These are phyloP conservation scores for Drosophila parabipectinata DNA, from an alignment of 1,140 invertebrate genomes.

Conservation along the genomic window DNA sequence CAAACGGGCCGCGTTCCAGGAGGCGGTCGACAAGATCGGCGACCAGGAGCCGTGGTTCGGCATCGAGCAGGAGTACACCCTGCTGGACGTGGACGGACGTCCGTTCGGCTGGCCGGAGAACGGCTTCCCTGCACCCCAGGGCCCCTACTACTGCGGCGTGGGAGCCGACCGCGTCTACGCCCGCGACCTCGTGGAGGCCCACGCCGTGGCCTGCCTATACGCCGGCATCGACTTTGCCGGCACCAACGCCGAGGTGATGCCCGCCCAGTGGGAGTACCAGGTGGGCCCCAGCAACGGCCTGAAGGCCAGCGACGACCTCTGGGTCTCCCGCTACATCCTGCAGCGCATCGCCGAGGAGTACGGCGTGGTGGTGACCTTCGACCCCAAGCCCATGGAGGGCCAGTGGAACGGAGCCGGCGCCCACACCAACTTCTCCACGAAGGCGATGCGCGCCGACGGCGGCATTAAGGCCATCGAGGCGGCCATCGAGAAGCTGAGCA, in stretches of 20 bases:
- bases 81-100: constrained; percentile 93
- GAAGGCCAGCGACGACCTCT: constrained; percentile 93
- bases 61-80: constrained; percentile 95
- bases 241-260: constrained; percentile 97
- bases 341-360: constrained; percentile 95
- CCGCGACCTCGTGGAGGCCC: constrained; percentile 96
- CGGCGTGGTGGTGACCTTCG: constrained; percentile 91
- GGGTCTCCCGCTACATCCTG: constrained; percentile 91
- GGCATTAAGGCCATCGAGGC: constrained; percentile 90
- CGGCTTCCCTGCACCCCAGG: constrained; percentile 95
- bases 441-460: constrained; percentile 91
- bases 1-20: constrained; percentile 68
- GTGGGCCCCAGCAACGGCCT: constrained; percentile 93
- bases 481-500: constrained; percentile 91
- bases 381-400: constrained; percentile 94
- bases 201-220: constrained; percentile 92
- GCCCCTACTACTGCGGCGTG: constrained; percentile 97
- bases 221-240: constrained; percentile 95
- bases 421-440: constrained; percentile 92
- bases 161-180: constrained; percentile 97
- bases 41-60: constrained; percentile 95
- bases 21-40: constrained; percentile 65
- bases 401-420: constrained; percentile 97
- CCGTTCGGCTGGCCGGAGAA: constrained; percentile 97
- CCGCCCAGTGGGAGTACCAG: constrained; percentile 88